Base-by-base conservation (phyloP, 2,113 vertebrate genomes). In the Ictalurus punctatus region DNA sequence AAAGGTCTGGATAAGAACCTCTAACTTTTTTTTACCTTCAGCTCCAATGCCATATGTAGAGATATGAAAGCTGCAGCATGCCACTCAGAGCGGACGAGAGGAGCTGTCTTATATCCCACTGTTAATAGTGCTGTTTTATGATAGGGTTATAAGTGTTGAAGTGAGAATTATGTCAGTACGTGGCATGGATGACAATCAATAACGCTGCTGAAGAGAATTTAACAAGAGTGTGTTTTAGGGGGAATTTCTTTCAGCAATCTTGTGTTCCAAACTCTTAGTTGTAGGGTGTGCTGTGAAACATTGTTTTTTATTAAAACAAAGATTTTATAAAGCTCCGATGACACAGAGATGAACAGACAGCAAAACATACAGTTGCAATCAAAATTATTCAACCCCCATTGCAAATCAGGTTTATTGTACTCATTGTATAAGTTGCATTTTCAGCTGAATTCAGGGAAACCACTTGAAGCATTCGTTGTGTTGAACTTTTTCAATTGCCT, bases 101-200 rank as follows among this genome's bases (percentile, higher is more conserved):
- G 12, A 59, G 40, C 30, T 86, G 34, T 69, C 74, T 16, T 9
- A 69, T 30, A 52, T 87, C 16, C 17, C 19, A 61, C 37, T 89
- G 71, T 89, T 88, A 88, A 85, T 83, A 83, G 86, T 79, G 30
- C 65, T 52, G 59, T 76, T 83, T 85, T 83, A 87, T 88, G 34
- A 76, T 27, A 65, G 65, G 52, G 52, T 88, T 25, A 58, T 14
- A 37, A n/a, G 54, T 56, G 30, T 69, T 25, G 59, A 87, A 54
- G n/a, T 25, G 14, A 30, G 58, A 82, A 78, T 89, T 84, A 89
- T 90, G 79, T 88, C 34, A 34, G 19, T 58, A 23, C 21, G 37
- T 25, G 40, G 76, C 67, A n/a, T 14, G 52, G 25, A 63, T 80
- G 84, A 88, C 84, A 52, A 48, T 86, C 83, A 71, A 44, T 81